Percentiles rank a stretch among this genome's conserved stretches.
phyloP scores from a whole-genome alignment of 2,797 vertebrate species.

The Morus bassanus region DNA sequence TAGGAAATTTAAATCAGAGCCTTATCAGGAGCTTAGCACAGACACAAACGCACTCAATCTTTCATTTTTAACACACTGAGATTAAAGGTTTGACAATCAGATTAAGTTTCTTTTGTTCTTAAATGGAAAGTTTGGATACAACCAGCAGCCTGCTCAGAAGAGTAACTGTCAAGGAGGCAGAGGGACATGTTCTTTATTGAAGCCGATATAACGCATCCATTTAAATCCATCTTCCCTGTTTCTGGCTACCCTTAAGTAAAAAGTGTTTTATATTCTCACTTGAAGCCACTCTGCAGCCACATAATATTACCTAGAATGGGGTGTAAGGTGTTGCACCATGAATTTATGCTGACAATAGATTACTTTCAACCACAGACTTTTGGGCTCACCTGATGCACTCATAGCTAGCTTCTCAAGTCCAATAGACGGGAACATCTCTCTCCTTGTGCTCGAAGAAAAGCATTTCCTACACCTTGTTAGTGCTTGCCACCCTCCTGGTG shows the following conservation, averaged over 20 bases:
- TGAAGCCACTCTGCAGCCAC: neutral
- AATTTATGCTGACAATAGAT: neutral
- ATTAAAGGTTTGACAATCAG: neutral
- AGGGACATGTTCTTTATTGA: neutral
- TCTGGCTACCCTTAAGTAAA: neutral
- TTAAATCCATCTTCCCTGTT: neutral
- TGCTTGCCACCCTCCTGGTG: neutral
- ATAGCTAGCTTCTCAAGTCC: neutral
- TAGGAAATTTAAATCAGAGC: neutral
- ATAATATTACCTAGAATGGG: neutral
- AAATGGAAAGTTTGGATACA: neutral
- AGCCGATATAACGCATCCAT: accelerated
- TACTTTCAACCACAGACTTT: neutral
- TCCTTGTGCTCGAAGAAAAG: neutral
- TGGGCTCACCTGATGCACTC: neutral
- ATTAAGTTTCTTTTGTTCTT: neutral
- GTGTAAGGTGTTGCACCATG: neutral
- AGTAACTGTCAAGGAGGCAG: neutral
- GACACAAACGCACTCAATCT: neutral
- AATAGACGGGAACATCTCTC: neutral
- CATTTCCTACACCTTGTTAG: neutral
- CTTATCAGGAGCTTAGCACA: neutral
- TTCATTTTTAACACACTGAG: neutral
- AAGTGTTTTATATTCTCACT: neutral
- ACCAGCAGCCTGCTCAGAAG: neutral